phyloP scores from a whole-genome alignment of 2,888 invertebrate species.

The Stenoptilia bipunctidactyla region DNA sequence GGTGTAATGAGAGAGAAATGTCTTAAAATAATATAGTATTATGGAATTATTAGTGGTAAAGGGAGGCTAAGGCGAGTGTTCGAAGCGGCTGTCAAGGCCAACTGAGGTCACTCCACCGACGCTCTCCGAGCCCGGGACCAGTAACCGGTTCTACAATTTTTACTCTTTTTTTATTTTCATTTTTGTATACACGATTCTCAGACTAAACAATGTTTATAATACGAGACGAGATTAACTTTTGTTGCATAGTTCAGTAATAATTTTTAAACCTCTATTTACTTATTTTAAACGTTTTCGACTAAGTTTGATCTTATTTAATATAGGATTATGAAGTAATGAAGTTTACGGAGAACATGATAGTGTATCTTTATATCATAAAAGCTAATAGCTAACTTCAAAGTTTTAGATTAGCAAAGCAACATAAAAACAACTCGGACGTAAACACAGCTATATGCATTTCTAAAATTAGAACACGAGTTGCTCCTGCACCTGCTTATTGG shows the following conservation, averaged over 20 bases:
- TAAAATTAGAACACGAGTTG: too few relatives aligned
- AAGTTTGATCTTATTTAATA: too few relatives aligned
- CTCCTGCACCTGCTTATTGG: too few relatives aligned
- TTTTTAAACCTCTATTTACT: too few relatives aligned
- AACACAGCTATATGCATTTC: too few relatives aligned
- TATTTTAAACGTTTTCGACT: too few relatives aligned
- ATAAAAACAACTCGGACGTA: too few relatives aligned
- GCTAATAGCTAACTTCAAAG: too few relatives aligned
- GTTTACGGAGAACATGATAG: too few relatives aligned
- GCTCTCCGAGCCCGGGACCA: slow-evolving; percentile 53
- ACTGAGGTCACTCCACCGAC: slow-evolving; percentile 64
- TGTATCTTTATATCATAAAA: too few relatives aligned
- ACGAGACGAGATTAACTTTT: slow-evolving; percentile 64
- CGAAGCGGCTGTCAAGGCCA: slow-evolving; percentile 70
- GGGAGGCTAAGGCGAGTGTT: slow-evolving; percentile 40
- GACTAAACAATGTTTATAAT: slow-evolving; percentile 66
- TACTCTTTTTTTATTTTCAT: slow-evolving; percentile 69
- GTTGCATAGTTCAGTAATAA: slow-evolving; percentile 32
- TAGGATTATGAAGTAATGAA: too few relatives aligned
- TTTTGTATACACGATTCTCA: slow-evolving; percentile 67
- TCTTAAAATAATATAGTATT: slow-evolving; percentile 48
- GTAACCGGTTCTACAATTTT: slow-evolving; percentile 69
- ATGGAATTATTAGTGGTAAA: slow-evolving; percentile 63
- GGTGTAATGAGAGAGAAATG: neutral
- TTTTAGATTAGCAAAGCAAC: too few relatives aligned